Base-by-base conservation (phyloP, 1,140 invertebrate species). In the Conopomorpha cramerella region DNA sequence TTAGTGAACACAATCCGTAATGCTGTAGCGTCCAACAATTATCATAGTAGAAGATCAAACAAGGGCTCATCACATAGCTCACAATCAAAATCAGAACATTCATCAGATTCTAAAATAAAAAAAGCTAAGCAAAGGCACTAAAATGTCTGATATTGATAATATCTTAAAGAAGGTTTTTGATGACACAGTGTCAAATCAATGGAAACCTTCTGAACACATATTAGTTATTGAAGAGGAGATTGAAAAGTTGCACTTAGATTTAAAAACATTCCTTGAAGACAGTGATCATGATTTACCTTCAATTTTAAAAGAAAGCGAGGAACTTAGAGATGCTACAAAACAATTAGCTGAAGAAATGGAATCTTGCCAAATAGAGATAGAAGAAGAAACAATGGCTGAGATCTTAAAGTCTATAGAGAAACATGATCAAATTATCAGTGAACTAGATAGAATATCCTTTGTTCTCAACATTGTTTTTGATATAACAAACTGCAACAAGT, bases 331-430 rank as follows among this genome's bases (percentile, higher is more conserved):
- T 2, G 77, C 81, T 44, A 78, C 74, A 32, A 63, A 78, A 25
- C 49, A 51, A 19, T 42, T 85, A n/a, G n/a, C n/a, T n/a, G 39
- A 73, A 2, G 77, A 82, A 35, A 77, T 85, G 50, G 55, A 70
- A 26, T 35, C 38, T 6, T 76, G 84, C 16, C 68, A 82, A 39
- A 64, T 58, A 23, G 71, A 78, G 29, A 80, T 84, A 36, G 77
- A 84, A 41, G 49, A 79, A 34, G 50, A 82, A 58, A 77, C 80
- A n/a, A 81, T 82, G 55, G 70, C 79, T 33, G 79, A 86, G 49
- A 62, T 86, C 28, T 49, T 73, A 3, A 73, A 78, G 36, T 80
- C 80, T 0, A 78, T 79, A 7, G 74, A 79, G 30, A 82, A 82
- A 46, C 58, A 86, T 40, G 60, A 82, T 33, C 62, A 62, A 41